phyloP scores from a whole-genome alignment of 2,888 invertebrate species.

The Blastobasis adustella region DNA sequence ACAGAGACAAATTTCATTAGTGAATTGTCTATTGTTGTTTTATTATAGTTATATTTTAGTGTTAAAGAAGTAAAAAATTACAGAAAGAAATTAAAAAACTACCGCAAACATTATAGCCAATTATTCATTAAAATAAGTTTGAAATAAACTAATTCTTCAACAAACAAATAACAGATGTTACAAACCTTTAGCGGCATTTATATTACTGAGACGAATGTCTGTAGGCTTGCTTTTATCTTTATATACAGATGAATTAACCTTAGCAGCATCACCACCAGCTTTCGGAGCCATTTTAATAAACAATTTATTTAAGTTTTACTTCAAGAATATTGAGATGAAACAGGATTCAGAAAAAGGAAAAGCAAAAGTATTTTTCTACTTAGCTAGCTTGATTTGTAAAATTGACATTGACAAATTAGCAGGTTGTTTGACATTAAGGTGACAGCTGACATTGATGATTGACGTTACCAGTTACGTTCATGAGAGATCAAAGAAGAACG shows the following conservation, averaged over 20 bases:
- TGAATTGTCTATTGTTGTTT: too few species aligned
- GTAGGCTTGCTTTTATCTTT: constrained; percentile 95
- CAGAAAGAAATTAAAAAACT: too few species aligned
- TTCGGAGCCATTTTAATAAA: constrained; percentile 54
- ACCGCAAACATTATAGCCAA: not conserved
- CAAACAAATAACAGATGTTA: constrained; percentile 30
- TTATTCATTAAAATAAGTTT: not conserved
- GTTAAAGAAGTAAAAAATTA: too few species aligned
- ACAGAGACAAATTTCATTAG: too few species aligned
- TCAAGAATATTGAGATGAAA: constrained; percentile 1
- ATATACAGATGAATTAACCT: constrained; percentile 77
- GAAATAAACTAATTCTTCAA: constrained; percentile 6
- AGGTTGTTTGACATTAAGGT: too few species aligned
- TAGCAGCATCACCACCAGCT: constrained; percentile 64
- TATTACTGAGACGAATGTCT: constrained; percentile 96
- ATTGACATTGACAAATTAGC: too few species aligned
- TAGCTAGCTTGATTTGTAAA: too few species aligned
- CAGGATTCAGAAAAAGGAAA: constrained; percentile 1
- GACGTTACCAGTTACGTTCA: too few species aligned
- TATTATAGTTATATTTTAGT: too few species aligned
- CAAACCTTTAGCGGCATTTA: constrained; percentile 97
- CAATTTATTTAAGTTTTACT: constrained; percentile 1
- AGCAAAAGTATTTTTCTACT: not conserved
- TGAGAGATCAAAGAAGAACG: too few species aligned
- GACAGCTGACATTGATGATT: too few species aligned